These are phyloP conservation scores for Agelastica alni DNA, from an alignment of 2,888 invertebrate species.

Conservation along the genomic window DNA sequence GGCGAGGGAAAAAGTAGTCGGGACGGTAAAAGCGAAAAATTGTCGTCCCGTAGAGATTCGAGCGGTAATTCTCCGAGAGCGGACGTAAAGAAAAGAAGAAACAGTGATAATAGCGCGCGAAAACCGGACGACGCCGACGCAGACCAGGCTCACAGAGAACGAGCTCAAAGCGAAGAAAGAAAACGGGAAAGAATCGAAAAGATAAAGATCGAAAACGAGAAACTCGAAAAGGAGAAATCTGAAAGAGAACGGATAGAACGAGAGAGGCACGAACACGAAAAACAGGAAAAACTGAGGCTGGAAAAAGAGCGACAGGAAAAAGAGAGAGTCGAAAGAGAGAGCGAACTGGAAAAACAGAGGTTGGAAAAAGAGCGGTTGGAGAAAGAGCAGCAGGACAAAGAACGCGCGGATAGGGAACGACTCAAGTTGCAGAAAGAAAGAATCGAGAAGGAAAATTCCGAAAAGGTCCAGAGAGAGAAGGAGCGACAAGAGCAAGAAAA, in stretches of 20 bases:
- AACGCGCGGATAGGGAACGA: constrained; percentile 51
- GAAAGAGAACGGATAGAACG: constrained; percentile 53
- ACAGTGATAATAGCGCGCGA: constrained; percentile 47
- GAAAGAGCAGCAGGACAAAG: constrained; percentile 52
- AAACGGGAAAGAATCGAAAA: constrained; percentile 54
- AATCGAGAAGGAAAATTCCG: constrained; percentile 49
- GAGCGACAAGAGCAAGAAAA: constrained; percentile 55
- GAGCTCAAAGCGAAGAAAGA: constrained; percentile 52
- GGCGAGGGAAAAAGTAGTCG: constrained; percentile 37
- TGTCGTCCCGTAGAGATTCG: constrained; percentile 44
- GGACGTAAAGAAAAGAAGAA: constrained; percentile 48
- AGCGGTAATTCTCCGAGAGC: constrained; percentile 42
- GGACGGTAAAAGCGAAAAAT: constrained; percentile 44
- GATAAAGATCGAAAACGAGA: constrained; percentile 52
- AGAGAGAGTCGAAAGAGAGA: constrained; percentile 52
- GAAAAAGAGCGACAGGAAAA: constrained; percentile 49
- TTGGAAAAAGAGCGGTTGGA: constrained; percentile 54
- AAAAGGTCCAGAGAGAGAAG: constrained; percentile 54
- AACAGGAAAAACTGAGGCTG: constrained; percentile 55
- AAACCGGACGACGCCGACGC: constrained; percentile 45
- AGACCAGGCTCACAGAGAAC: constrained; percentile 47
- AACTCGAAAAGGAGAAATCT: constrained; percentile 44
- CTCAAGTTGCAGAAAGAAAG: constrained; percentile 49
- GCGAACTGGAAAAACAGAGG: constrained; percentile 46
- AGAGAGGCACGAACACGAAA: constrained; percentile 50